Evolutionary conservation across 2,113 vertebrate species (phyloP), one percentile per base, ranked within the genome.

Genomic region (Sus scrofa): DNA sequence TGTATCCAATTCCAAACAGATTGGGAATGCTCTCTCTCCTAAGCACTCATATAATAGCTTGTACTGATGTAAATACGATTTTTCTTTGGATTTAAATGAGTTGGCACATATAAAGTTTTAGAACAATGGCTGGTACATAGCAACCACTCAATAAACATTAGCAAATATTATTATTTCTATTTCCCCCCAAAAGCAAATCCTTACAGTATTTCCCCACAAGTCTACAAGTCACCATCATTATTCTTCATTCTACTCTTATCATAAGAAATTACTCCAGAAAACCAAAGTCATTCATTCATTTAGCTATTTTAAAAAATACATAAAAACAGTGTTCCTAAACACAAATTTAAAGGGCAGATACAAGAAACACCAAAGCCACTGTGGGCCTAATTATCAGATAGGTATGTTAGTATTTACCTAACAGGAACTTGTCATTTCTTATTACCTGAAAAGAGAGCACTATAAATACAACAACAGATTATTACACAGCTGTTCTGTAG

Each of bases 191-290:
- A 85, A 1, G 10, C 44, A 2, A 52, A 75, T 63, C 67, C 20
- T 79, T 94, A 70, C 8, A 44, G 44, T 44, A 44, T 44, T 44
- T 44, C 8, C 44, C 44, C 44, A 44, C 32, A 75, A 68, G 91
- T 18, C 95, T 95, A 90, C 7, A 71, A 56, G 44, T 88, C 79
- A 81, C 54, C 58, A 79, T 27, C 44, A 90, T 5, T 63, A 91
- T 34, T 19, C 71, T 91, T 87, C 37, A 81, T 71, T 82, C 84
- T 86, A 68, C 52, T 73, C 70, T 91, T 89, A 89, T 24, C 16
- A 60, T 71, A 94, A 86, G 14, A 91, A 85, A 93, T 77, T 32
- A 44, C n/a, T 85, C 27, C 18, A 93, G 67, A 93, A 97, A 96
- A 73, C 12, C 68, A 26, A 96, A 84, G 73, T 90, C 65, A 73